These are phyloP conservation scores for Choloepus hoffmanni DNA, from an alignment of 2,113 vertebrate genomes.

Conservation along the genomic window DNA sequence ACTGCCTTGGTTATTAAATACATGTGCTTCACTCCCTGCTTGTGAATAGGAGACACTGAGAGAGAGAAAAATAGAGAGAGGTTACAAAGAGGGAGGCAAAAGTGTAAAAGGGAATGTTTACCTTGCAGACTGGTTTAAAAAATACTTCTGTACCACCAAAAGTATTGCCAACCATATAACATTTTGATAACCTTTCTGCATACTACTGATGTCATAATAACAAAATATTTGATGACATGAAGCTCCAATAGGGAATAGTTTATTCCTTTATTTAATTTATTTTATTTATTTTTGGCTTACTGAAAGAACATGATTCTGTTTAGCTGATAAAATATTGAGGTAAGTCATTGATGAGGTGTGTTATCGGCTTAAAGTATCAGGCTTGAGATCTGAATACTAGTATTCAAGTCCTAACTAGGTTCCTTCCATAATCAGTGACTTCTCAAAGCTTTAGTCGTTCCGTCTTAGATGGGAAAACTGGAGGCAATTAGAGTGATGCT, in stretches of 20 bases:
- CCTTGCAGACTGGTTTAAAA: slow-evolving; percentile 39
- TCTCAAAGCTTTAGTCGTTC: slow-evolving; percentile 27
- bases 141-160: not conserved
- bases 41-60: slow-evolving; percentile 34
- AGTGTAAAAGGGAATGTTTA: slow-evolving; percentile 4
- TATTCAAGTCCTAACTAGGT: slow-evolving; percentile 7
- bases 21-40: slow-evolving; percentile 64
- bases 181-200: slow-evolving; percentile 8
- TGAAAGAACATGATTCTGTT: not conserved
- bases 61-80: slow-evolving; percentile 51
- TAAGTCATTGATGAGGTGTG: not conserved
- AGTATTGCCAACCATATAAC: not conserved
- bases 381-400: not conserved
- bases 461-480: slow-evolving; percentile 26
- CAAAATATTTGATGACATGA: not conserved
- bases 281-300: not conserved
- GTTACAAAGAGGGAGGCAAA: not conserved
- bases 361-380: not conserved
- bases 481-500: not conserved
- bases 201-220: not conserved
- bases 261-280: not conserved
- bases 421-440: not conserved
- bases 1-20: slow-evolving; percentile 73
- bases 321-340: not conserved
- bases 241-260: not conserved